Base-by-base conservation (phyloP, 2,797 vertebrate species). In the Alouatta caraya region DNA sequence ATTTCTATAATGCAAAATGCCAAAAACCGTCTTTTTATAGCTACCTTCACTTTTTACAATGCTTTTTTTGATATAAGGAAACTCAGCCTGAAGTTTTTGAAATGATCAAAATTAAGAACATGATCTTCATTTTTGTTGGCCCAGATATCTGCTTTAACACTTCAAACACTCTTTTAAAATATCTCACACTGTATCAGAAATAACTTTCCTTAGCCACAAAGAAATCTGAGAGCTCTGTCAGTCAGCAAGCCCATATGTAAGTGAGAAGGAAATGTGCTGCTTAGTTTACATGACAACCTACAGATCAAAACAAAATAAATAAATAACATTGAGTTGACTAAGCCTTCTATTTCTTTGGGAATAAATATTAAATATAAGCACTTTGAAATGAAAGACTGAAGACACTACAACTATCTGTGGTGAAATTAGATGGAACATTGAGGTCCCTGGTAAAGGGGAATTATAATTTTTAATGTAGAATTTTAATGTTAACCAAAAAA, bases 131-230 rank as follows among this genome's bases (percentile, higher is more conserved):
- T 98, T 98, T 96, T 96, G 83, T 92, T 97, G 80, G 91, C 97
- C 97, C 93, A 97, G 94, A 97, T 98, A 98, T 83, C 75, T 44
- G 78, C 11, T 92, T 95, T 98, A 97, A 96, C 98, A 98, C 95
- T 97, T 98, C 98, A 98, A 96, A 83, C 97, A 96, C 95, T 96
- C 96, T 97, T 98, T 98, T 97, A 98, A 98, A 98, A 98, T 98
- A 98, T 97, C 98, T 98, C 96, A 92, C 96, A 98, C 97, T 95
- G 75, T 96, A 98, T 97, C 97, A 98, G 97, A 97, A 98, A 98
- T 98, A 98, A 96, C 97, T 97, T 98, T 96, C 94, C 95, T 95
- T 98, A 94, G 73, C 95, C 91, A 96, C 98, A 96, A 50, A 98
- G 98, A 97, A 98, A 98, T 97, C 87, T 26, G 96, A 97, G 98